Percentiles rank a stretch among this genome's conserved stretches.
Evolutionary conservation across 2,797 vertebrate genomes (phyloP).

Genomic region (Myotis planiceps): DNA sequence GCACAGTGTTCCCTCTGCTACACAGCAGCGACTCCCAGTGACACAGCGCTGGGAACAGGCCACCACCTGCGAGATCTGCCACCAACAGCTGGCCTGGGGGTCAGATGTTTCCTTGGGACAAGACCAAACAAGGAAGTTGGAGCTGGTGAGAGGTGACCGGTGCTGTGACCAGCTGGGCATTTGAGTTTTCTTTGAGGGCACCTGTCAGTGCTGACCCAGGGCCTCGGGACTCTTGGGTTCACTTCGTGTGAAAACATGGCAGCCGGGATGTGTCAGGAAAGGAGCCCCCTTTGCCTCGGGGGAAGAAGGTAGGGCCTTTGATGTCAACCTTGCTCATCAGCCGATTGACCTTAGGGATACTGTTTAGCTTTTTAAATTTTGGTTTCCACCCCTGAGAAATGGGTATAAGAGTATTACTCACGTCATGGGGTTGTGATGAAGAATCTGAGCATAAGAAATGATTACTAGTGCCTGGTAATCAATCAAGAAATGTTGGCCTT

Average conservation of each 20-base stretch:
- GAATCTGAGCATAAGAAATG: neutral
- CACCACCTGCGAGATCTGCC: slow-evolving; percentile 27
- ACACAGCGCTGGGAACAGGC: neutral
- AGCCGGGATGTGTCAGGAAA: neutral
- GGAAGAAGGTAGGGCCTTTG: neutral
- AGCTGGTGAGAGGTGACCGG: neutral
- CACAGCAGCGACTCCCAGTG: neutral
- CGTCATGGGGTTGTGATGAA: neutral
- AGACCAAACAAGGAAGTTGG: neutral
- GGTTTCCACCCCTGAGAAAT: neutral
- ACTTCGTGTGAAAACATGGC: neutral
- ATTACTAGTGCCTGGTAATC: neutral
- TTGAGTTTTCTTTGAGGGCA: neutral
- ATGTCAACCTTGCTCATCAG: neutral
- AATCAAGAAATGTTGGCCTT: slow-evolving; percentile 9
- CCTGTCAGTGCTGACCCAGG: neutral
- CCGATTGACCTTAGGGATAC: neutral
- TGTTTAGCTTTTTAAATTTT: neutral
- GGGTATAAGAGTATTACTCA: neutral
- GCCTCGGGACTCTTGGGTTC: neutral
- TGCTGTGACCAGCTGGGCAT: neutral
- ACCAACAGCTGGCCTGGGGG: neutral
- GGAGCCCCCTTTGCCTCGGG: neutral
- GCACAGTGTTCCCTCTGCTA: neutral
- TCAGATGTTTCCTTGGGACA: slow-evolving; percentile 33